Percentiles rank a stretch among this genome's conserved stretches.
Evolutionary conservation across 1,140 invertebrate species (phyloP).

Genomic region (Sweltsa coloradensis): DNA sequence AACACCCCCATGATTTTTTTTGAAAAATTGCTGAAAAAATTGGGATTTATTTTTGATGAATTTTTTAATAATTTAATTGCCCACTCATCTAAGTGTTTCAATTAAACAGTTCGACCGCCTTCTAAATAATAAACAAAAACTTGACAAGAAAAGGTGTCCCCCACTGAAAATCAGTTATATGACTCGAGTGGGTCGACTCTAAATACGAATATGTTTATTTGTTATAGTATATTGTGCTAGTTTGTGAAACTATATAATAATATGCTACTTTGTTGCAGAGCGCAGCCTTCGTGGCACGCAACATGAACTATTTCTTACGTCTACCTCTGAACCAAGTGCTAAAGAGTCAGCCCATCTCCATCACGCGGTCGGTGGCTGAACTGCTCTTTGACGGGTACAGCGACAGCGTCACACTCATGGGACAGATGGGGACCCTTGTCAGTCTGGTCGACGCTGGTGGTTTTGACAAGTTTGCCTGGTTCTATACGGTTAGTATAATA

Average conservation of each 20-base stretch:
- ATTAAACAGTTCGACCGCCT: too few relatives aligned
- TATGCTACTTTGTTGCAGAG: slow-evolving; percentile 45
- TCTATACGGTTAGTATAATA: slow-evolving; percentile 39
- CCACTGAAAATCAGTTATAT: too few relatives aligned
- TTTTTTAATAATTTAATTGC: background rate
- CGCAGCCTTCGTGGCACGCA: slow-evolving; percentile 41
- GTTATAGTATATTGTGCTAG: background rate
- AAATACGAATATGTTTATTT: too few relatives aligned
- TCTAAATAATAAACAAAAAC: too few relatives aligned
- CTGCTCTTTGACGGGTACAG: slow-evolving; percentile 63
- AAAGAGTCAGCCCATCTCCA: slow-evolving; percentile 37
- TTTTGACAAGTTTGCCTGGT: slow-evolving; percentile 63
- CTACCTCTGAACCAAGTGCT: slow-evolving; percentile 36
- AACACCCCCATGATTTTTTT: too few relatives aligned
- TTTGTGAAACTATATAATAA: too few relatives aligned
- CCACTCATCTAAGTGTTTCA: background rate
- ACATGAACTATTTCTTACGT: slow-evolving; percentile 31
- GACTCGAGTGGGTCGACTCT: too few relatives aligned
- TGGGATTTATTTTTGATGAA: too few relatives aligned
- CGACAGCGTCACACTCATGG: too few relatives aligned
- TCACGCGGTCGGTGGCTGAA: slow-evolving; percentile 48
- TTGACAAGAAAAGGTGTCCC: too few relatives aligned
- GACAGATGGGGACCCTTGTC: slow-evolving; percentile 34
- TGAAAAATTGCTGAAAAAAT: too few relatives aligned
- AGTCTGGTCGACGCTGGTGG: too few relatives aligned